Evolutionary conservation across 1,140 invertebrate species (phyloP), one percentile per base, ranked within the genome.

Genomic region (Oncopodura yosiiana): DNA sequence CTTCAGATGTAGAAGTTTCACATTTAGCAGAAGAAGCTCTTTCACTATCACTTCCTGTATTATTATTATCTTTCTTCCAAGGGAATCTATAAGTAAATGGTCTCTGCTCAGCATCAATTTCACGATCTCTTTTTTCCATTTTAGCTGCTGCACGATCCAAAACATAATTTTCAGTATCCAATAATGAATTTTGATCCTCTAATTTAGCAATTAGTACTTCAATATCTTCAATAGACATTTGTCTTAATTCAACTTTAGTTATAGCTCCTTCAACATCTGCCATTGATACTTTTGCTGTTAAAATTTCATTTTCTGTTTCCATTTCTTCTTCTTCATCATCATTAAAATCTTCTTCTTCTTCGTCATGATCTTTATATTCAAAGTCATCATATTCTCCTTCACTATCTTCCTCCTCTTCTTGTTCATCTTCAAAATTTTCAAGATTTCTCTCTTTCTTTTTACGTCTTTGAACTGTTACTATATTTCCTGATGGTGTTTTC

Each of bases 51-150:
- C n/a, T n/a, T n/a, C n/a, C n/a, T n/a, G n/a, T n/a, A n/a, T n/a
- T n/a, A n/a, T n/a, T n/a, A n/a, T n/a, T n/a, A n/a, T n/a, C 46
- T 6, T 29, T 43, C 21, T 43, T 32, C 57, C 57, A 59, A 2
- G 52, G 46, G 2, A 42, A 30, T 39, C 50, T 49, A 19, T 59
- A 54, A 8, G 52, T 49, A 24, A 59, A 59, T 2, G 38, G 18
- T 16, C 51, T 51, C 21, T 54, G 29, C 6, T 46, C 46, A 27
- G 41, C 48, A 27, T 59, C 57, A 36, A 59, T 59, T 38, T 59
- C 57, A 16, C 27, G n/a, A 27, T 59, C 57, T 19, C 57, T 26
- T 30, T 54, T 48, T 19, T 54, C 57, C 57, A 59, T 59, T 36
- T 53, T 53, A 3, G 21, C 43, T 4, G 44, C 38, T 2, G 57